Conservation (phyloP, 2,113 vertebrate species). For the Lates calcarifer region DNA sequence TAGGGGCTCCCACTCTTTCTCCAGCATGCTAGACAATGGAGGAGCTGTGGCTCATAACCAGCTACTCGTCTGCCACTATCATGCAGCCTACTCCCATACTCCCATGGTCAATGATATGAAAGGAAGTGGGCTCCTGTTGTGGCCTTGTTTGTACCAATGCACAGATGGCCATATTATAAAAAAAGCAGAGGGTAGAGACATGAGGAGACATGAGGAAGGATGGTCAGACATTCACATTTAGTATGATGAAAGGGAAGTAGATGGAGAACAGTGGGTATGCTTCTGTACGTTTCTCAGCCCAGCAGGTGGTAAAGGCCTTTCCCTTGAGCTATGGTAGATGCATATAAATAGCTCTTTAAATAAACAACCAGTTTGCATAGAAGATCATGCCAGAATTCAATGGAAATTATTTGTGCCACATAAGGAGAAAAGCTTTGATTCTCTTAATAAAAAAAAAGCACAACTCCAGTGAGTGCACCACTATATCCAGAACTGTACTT, state of each 20-base stretch:
- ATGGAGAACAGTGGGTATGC: not conserved
- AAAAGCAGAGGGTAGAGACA: conserved; percentile 20
- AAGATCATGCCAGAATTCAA: conserved; percentile 4
- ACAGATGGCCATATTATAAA: conserved; percentile 54
- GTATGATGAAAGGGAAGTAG: conserved; percentile 1
- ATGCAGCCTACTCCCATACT: conserved; percentile 43
- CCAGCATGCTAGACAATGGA: conserved; percentile 75
- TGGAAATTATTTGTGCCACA: not conserved
- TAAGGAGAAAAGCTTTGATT: conserved; percentile 28
- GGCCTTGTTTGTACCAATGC: conserved; percentile 40
- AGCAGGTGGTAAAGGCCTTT: conserved; percentile 32
- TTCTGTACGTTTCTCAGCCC: conserved; percentile 12
- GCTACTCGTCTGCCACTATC: conserved; percentile 68
- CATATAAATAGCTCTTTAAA: conserved; percentile 39
- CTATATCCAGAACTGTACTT: conserved; percentile 1
- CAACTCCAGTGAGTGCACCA: conserved; percentile 15
- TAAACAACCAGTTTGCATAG: conserved; percentile 39
- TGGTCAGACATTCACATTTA: conserved; percentile 1
- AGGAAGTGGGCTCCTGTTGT: conserved; percentile 27
- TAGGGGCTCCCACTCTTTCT: conserved; percentile 76
- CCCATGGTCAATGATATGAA: conserved; percentile 58
- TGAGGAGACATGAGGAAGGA: conserved; percentile 21
- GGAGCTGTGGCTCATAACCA: conserved; percentile 71
- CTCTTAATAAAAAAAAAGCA: not conserved
- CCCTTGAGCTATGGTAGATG: conserved; percentile 37